Conservation (phyloP, 2,113 vertebrate species). For the Chaetops frenatus region DNA sequence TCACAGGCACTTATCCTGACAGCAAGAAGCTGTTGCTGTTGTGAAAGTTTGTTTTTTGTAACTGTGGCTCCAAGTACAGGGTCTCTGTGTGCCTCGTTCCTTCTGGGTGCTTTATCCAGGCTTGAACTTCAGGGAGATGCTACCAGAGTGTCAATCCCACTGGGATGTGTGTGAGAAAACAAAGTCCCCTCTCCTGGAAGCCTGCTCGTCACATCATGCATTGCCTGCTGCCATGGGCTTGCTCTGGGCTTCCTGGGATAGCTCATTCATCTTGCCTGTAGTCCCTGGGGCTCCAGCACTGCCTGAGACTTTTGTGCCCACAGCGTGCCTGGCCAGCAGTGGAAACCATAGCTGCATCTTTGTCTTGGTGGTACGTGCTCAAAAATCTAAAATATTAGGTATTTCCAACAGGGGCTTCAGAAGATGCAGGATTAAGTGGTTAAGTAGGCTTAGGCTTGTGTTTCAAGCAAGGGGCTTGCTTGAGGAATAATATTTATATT, state of each 20-base stretch:
- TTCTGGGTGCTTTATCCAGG: not conserved
- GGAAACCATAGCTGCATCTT: not conserved
- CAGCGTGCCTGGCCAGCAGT: not conserved
- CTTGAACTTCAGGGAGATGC: not conserved
- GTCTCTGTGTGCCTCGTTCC: not conserved
- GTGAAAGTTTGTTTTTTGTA: not conserved
- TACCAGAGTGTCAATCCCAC: not conserved
- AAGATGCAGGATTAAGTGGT: conserved; percentile 34
- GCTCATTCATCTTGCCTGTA: not conserved
- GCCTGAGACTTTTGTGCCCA: not conserved
- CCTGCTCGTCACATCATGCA: fast-evolving
- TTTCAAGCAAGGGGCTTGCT: conserved; percentile 38
- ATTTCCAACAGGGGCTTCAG: not conserved
- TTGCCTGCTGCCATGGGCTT: not conserved
- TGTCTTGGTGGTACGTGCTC: not conserved
- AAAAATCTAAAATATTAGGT: not conserved
- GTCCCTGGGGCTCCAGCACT: not conserved
- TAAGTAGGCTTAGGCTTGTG: conserved; percentile 38
- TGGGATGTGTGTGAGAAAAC: not conserved
- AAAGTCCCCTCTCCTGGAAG: not conserved
- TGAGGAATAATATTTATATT: conserved; percentile 66
- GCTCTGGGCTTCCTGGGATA: not conserved
- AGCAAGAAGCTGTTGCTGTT: conserved; percentile 5
- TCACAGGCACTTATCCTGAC: not conserved
- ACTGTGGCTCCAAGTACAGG: not conserved